A percentile compares a stretch with the other conserved stretches of the same genome.
Evolutionary conservation across 1,140 invertebrate species (phyloP).

Genomic region (Xylocopa sonorina): DNA sequence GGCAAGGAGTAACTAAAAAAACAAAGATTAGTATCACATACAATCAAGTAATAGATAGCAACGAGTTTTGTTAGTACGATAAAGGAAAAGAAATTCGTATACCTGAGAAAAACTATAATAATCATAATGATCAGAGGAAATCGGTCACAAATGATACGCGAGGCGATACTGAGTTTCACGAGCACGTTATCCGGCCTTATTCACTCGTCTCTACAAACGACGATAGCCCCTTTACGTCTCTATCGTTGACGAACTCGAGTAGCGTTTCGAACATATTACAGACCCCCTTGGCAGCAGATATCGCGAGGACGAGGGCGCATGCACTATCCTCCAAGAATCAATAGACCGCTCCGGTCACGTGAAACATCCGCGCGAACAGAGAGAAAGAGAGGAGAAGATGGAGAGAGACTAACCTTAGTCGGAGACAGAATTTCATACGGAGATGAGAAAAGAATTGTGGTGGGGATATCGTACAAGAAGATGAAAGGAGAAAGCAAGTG

Average conservation of each 20-base stretch:
- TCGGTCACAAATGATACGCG: constrained; percentile 4
- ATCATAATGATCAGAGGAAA: constrained; percentile 15
- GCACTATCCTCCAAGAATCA: constrained; percentile 73
- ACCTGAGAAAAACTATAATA: constrained; percentile 15
- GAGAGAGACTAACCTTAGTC: no score
- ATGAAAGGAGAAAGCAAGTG: no score
- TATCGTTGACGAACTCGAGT: constrained; percentile 50
- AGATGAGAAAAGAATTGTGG: constrained; percentile 17
- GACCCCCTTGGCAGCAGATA: constrained; percentile 67
- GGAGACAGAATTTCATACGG: constrained; percentile 24
- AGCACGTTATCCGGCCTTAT: not conserved
- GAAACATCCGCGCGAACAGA: constrained; percentile 62
- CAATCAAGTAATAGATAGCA: not conserved
- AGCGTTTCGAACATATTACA: constrained; percentile 45
- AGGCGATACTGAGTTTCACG: constrained; percentile 29
- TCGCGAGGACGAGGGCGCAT: constrained; percentile 74
- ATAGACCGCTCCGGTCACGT: constrained; percentile 77
- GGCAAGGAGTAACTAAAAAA: not conserved
- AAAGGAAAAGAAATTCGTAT: not conserved
- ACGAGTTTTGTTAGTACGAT: not conserved
- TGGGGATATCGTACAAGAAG: not conserved
- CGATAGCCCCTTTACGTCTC: constrained; percentile 33
- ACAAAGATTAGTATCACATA: not conserved
- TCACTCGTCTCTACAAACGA: constrained; percentile 5
- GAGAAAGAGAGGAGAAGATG: no score